Evolutionary conservation across 1,140 invertebrate species (phyloP).

Genomic region (Apis mellifera): Amel_HAv3.1 CM009935.2:7402501-7403000

Average conservation of each 20-base stretch:
- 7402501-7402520: slow-evolving; percentile 95
- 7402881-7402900: slow-evolving; percentile 91
- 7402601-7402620: slow-evolving; percentile 96
- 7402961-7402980: slow-evolving; percentile 97
- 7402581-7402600: slow-evolving; percentile 96
- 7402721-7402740: slow-evolving; percentile 94
- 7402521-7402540: slow-evolving; percentile 91
- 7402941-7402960: slow-evolving; percentile 95
- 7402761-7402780: slow-evolving; percentile 99
- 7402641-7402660: slow-evolving; percentile 98
- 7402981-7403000: slow-evolving; percentile 99
- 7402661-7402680: slow-evolving; percentile 95
- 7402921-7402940: slow-evolving; percentile 97
- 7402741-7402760: slow-evolving; percentile 97
- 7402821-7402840: slow-evolving; percentile 12
- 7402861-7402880: slow-evolving; percentile 93
- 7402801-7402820: slow-evolving; percentile 23
- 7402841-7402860: slow-evolving; percentile 80
- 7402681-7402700: slow-evolving; percentile 96
- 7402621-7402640: slow-evolving; percentile 90
- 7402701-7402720: slow-evolving; percentile 95
- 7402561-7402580: slow-evolving; percentile 96
- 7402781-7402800: slow-evolving; percentile 83
- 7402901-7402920: slow-evolving; percentile 95
- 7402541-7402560: slow-evolving; percentile 98